Base-by-base conservation (phyloP, 1,140 invertebrate species). In the Drosophila miranda region DNA sequence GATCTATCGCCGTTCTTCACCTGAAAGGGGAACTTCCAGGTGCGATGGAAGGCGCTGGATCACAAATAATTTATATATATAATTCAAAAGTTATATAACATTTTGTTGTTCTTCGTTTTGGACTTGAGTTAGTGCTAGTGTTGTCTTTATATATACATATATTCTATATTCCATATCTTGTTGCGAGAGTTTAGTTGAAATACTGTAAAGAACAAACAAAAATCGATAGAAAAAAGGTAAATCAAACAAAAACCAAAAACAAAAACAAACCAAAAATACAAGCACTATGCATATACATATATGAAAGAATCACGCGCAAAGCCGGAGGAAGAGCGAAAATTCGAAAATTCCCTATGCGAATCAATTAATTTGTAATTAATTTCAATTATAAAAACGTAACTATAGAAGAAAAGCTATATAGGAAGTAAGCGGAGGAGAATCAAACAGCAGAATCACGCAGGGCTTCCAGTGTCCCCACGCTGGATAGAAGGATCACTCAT, bases 1-100 rank as follows among this genome's bases (percentile, higher is more conserved):
- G 92, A 93, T 91, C 82, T 92, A 51, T 89, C 92, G 46, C 92
- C 92, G 49, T 91, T 92, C 75, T 74, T 83, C 74, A 83, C 9
- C 70, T 87, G 42, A 30, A 30, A 9, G 8, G 8, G 30, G 8
- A 30, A 30, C 28, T 3, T 49, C 6, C 19, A 16, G 14, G 42
- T 9, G 14, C 53, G 6, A 74, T 2, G 23, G 51, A 52, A 74
- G 68, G 81, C 52, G 82, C 28, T 77, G 68, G 69, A 87, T 86
- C 77, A 81, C 81, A 68, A 66, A 69, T 26, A 34, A 34, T 34
- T 38, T 13, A 38, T 41, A 58, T 59, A 71, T 78, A 74, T 81
- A 68, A 72, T 83, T 84, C 75, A 57, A 64, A 41, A 64, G 64
- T 42, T 64, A 56, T 73, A 66, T 45, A 42, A 50, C 9, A 51